phyloP scores from a whole-genome alignment of 2,113 vertebrate species.

The Gasterosteus aculeatus region DNA sequence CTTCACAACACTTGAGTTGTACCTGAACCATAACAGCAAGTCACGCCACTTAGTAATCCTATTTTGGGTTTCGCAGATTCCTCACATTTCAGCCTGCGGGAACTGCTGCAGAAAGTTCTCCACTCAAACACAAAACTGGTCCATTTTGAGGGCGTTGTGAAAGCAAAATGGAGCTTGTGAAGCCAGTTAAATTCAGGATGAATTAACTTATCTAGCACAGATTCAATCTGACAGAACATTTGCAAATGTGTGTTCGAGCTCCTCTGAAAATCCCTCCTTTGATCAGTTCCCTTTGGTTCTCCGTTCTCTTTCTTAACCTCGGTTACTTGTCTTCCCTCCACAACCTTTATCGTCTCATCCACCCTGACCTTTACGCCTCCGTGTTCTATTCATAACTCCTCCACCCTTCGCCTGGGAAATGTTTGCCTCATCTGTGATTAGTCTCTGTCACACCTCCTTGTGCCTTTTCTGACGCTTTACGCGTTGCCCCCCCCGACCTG shows the following conservation, averaged over 20 bases:
- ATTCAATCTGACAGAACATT: conserved; percentile 20
- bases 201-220: conserved; percentile 34
- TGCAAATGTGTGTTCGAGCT: background rate
- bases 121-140: conserved; percentile 6
- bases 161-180: conserved; percentile 42
- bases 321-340: background rate
- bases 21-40: background rate
- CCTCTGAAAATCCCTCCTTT: conserved; percentile 34
- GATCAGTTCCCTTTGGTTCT: conserved; percentile 13
- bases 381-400: conserved; percentile 24
- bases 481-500: background rate
- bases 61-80: background rate
- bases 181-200: conserved; percentile 26
- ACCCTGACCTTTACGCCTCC: conserved; percentile 40
- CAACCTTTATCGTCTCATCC: conserved; percentile 4
- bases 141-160: conserved; percentile 35
- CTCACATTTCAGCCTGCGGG: background rate
- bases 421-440: conserved; percentile 4
- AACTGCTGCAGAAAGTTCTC: background rate
- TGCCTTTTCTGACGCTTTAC: background rate
- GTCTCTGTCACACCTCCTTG: conserved; percentile 18
- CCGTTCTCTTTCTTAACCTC: conserved; percentile 2
- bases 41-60: background rate
- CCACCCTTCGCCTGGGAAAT: background rate
- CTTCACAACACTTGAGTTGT: background rate